Evolutionary conservation across 2,797 vertebrate genomes (phyloP).

Genomic region (Etheostoma perlongum): DNA sequence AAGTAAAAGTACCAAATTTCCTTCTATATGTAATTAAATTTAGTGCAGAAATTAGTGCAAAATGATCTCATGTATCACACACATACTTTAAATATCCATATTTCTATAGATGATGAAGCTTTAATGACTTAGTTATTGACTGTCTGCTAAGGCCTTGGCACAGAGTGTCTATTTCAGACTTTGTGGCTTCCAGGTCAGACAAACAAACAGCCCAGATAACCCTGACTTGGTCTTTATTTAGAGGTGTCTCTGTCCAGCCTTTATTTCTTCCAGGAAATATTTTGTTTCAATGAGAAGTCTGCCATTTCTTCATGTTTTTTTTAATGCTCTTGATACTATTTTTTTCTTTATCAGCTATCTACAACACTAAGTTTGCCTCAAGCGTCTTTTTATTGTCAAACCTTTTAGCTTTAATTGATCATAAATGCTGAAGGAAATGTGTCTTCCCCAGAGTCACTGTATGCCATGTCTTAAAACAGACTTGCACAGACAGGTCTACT

Average conservation of each 20-base stretch:
- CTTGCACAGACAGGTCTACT: not conserved
- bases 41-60: not conserved
- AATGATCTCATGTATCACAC: not conserved
- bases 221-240: not conserved
- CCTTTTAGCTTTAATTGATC: conserved; percentile 4
- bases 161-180: conserved; percentile 24
- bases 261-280: not conserved
- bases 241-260: conserved; percentile 8
- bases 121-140: conserved; percentile 46
- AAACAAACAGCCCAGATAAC: conserved; percentile 14
- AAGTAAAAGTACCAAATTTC: not conserved
- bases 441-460: conserved; percentile 11
- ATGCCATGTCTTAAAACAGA: not conserved
- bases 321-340: not conserved
- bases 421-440: not conserved
- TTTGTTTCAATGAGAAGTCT: conserved; percentile 5
- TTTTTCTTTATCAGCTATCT: not conserved
- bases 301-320: not conserved
- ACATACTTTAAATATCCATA: not conserved
- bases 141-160: conserved; percentile 13
- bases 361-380: not conserved
- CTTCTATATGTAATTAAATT: not conserved
- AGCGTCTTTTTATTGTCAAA: not conserved
- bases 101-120: conserved; percentile 19
- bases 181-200: conserved; percentile 36